Evolutionary conservation across 2,888 invertebrate genomes (phyloP), one percentile per base, ranked within the genome.

Genomic region (Lysandra bellargus): DNA sequence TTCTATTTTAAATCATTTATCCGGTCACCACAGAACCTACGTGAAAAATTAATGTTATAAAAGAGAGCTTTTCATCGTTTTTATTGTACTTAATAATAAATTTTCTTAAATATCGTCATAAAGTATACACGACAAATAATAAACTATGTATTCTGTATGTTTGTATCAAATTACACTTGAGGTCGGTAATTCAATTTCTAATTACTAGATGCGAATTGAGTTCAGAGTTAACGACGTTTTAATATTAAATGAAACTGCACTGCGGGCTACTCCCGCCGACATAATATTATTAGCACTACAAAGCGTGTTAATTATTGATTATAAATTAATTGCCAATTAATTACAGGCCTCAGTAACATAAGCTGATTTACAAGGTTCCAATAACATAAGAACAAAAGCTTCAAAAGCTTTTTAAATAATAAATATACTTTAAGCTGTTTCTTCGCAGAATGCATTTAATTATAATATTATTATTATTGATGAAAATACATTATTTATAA

Each of bases 171-270:
- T 6, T 61, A 61, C n/a, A 61, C 5, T 61, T 23, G 53, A 14
- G 23, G 23, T 61, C 0, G 23, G 2, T n/a, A 9, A 23, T 5
- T 3, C 1, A 33, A 69, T 69, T 69, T 12, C 33, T 4, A 69
- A 14, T 33, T 14, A 33, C 69, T 33, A 30, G 4, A 9, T 69
- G 4, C 33, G 1, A 40, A 73, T 64, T 69, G 69, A 49, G 84
- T 86, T 81, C 84, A 85, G 86, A 86, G 79, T 33, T 79, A 75
- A 75, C 61, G 75, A 79, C 61, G 33, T 75, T 57, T 64, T 64
- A 64, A 75, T 76, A 76, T 76, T 76, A 1, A 33, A 76, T 57
- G 30, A 53, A 14, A 4, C 76, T 53, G 57, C 57, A 76, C 33
- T 76, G 76, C 76, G 76, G 57, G 12, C 49, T 40, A 4, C 64